Conservation (phyloP, 2,797 vertebrate genomes). For the Glyptemys insculpta region DNA sequence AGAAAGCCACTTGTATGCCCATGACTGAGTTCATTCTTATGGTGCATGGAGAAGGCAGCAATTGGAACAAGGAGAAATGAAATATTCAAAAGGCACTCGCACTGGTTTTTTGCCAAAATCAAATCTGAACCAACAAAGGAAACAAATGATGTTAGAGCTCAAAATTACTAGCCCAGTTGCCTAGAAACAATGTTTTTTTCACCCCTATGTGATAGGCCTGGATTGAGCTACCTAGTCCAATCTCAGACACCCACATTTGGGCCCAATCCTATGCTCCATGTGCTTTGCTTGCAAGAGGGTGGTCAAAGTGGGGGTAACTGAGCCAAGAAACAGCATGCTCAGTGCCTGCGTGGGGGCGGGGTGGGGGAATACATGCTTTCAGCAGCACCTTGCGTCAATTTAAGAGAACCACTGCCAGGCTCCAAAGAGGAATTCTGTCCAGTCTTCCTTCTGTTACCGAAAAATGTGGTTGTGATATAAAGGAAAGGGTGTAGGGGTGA, state of each 20-base stretch:
- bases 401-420: neutral
- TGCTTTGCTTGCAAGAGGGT: neutral
- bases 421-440: neutral
- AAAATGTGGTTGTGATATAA: neutral
- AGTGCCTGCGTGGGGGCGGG: neutral
- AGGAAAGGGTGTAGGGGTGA: neutral
- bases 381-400: neutral
- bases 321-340: neutral
- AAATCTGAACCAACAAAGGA: neutral
- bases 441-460: neutral
- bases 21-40: conserved; percentile 45
- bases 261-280: neutral
- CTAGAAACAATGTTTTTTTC: neutral
- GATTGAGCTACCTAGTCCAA: neutral
- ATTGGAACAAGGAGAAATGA: neutral
- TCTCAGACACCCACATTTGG: neutral
- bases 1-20: neutral
- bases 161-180: neutral
- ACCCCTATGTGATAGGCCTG: neutral
- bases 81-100: neutral
- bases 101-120: conserved; percentile 8
- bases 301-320: neutral
- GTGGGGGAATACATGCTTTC: neutral
- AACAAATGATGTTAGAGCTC: neutral
- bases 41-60: neutral